These are phyloP conservation scores for Gila orcuttii DNA, from an alignment of 2,113 vertebrate genomes.

Conservation along the genomic window DNA sequence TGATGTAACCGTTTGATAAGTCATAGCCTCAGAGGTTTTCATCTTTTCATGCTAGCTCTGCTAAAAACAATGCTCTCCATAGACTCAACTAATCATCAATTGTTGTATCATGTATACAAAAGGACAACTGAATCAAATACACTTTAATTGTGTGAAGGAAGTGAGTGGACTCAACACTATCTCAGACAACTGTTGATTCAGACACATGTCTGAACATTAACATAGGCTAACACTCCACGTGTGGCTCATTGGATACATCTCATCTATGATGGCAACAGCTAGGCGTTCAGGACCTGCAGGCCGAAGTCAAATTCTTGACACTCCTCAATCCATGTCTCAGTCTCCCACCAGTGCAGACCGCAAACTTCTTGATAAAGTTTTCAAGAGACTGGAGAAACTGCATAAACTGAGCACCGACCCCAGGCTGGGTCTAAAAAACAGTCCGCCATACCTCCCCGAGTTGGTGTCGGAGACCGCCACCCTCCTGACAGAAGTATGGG, in stretches of 20 bases:
- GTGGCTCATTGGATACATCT: slow-evolving; percentile 19
- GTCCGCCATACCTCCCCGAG: slow-evolving; percentile 80
- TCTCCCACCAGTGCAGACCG: slow-evolving; percentile 54
- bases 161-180: neutral
- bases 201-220: slow-evolving; percentile 19
- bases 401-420: slow-evolving; percentile 67
- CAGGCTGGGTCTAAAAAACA: slow-evolving; percentile 70
- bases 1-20: neutral
- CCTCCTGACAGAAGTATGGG: slow-evolving; percentile 72
- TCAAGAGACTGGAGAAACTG: slow-evolving; percentile 74
- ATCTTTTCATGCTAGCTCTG: neutral
- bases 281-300: slow-evolving; percentile 42
- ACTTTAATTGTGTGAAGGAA: slow-evolving; percentile 19
- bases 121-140: slow-evolving; percentile 3
- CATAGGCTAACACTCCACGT: slow-evolving; percentile 5
- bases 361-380: slow-evolving; percentile 67
- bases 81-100: neutral
- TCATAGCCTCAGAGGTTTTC: neutral
- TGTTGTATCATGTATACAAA: neutral
- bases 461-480: slow-evolving; percentile 69
- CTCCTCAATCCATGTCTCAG: slow-evolving; percentile 24
- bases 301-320: slow-evolving; percentile 33
- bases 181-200: neutral
- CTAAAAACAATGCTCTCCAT: neutral
- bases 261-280: slow-evolving; percentile 65